phyloP scores from a whole-genome alignment of 2,113 vertebrate species.

The Pipa parva region DNA sequence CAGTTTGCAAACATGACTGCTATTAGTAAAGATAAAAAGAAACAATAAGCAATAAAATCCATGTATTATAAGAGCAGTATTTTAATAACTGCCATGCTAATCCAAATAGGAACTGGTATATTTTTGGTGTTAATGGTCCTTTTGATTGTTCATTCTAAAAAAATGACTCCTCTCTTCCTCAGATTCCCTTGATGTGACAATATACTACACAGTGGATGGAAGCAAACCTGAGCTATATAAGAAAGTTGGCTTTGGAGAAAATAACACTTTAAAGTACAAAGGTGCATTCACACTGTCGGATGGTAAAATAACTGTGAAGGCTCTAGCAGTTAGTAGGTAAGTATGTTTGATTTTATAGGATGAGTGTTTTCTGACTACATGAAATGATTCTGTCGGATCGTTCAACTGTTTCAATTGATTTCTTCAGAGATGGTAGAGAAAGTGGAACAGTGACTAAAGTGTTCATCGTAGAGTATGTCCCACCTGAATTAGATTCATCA shows the following conservation, averaged over 20 bases:
- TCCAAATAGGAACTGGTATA: no score
- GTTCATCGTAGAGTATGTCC: constrained; percentile 71
- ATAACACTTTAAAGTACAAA: constrained; percentile 71
- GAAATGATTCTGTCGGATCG: not conserved
- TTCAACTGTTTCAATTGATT: not conserved
- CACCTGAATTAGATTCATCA: constrained; percentile 41
- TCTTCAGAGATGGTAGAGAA: constrained; percentile 76
- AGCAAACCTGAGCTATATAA: constrained; percentile 71
- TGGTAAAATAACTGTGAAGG: constrained; percentile 79
- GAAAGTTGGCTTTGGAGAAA: constrained; percentile 55
- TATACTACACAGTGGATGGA: constrained; percentile 88
- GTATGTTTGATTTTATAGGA: constrained; percentile 34
- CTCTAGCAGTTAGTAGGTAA: constrained; percentile 80
- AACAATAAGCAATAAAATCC: no score
- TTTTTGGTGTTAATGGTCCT: no score
- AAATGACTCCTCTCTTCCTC: constrained; percentile 45
- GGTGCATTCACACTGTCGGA: constrained; percentile 71
- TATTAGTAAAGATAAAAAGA: no score
- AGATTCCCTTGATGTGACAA: constrained; percentile 75
- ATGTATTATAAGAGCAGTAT: no score
- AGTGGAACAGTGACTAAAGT: constrained; percentile 85
- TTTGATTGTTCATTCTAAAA: no score
- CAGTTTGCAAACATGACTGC: no score
- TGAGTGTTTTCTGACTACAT: no score
- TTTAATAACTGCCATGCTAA: no score